Base-by-base conservation (phyloP, 2,888 invertebrate genomes). In the Ryuthela nishihirai region DNA sequence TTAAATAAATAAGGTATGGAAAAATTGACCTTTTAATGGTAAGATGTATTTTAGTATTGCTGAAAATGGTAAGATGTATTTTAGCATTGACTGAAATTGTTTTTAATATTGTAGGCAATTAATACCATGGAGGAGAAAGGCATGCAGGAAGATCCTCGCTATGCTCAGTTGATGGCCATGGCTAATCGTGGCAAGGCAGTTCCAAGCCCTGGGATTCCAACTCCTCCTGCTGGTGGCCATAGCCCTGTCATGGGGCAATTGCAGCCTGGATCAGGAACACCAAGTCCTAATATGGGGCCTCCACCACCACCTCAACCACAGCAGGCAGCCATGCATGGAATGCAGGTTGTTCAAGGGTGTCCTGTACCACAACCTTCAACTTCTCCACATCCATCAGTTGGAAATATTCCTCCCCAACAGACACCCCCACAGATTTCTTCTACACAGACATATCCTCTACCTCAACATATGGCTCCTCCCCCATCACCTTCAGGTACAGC, bases 111-210 rank as follows among this genome's bases (percentile, higher is more conserved):
- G n/a, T n/a, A n/a, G n/a, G 91, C 93, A 20, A 93, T 94, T 47
- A 89, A 88, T 72, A 86, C 89, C 0, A 93, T 94, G 93, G 94
- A 95, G 74, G 94, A 94, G 72, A 92, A 91, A 71, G 94, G 93
- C 0, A 78, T 94, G 70, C 90, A 91, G 72, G 91, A 92, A 70
- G 94, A 94, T 77, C 93, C 93, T 0, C 81, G 93, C 52, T 94
- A 93, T 74, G 85, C 88, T 0, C 92, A 93, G 70, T 78, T 94
- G 53, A 77, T 94, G 55, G 88, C 90, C 9, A 79, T 94, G 66
- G 81, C 90, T 24, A 90, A 90, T 39, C 48, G 62, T 18, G 59
- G 54, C 7, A 67, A 66, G 53, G 53, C 63, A 2, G 50, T 62
- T 17, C 64, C 67, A 12, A 67, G 67, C 20, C 65, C 64, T 6